Evolutionary conservation across 2,113 vertebrate genomes (phyloP), one percentile per base, ranked within the genome.

Genomic region (Upupa epops): DNA sequence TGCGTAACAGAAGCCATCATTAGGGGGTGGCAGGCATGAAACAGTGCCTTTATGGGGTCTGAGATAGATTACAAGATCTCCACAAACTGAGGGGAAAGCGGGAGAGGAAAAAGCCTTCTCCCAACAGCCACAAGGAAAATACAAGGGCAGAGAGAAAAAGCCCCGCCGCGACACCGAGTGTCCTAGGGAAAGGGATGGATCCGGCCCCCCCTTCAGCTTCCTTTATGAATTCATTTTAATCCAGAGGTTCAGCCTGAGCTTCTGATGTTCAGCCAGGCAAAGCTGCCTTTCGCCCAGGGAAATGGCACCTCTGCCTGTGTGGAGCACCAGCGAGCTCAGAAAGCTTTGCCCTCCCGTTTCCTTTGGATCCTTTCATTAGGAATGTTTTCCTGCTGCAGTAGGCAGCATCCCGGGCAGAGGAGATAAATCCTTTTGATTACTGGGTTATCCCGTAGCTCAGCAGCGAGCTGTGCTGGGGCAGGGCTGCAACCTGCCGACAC

Each of bases 401-500:
- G 89, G 81, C 81, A 92, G 79, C 81, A 93, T 79, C 56, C 65
- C 68, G 58, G 74, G 83, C 93, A 74, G 78, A 72, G 56, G 81
- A 94, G 83, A 94, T 85, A 92, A 94, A 95, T 92, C 63, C 76
- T 54, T 93, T 89, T 94, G 86, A 95, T 94, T 88, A 65, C 60
- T 48, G 55, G 13, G 5, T n/a, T 70, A 29, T 79, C 92, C 90
- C 61, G 85, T 63, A 58, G 70, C 81, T 95, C 68, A 5, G 72
- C 88, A 86, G 80, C 0, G 2, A 68, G 81, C 48, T 51, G 84
- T 14, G 64, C 42, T 42, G 70, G 84, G 87, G 86, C 86, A 91
- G 52, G n/a, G 2, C 25, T 7, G 25, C 12, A 25, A 68, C 73
- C 89, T 68, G 79, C 95, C 91, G 90, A 66, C 80, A 72, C 21